Conservation (phyloP, 1,140 invertebrate species). For the Holotrichia oblita region DNA sequence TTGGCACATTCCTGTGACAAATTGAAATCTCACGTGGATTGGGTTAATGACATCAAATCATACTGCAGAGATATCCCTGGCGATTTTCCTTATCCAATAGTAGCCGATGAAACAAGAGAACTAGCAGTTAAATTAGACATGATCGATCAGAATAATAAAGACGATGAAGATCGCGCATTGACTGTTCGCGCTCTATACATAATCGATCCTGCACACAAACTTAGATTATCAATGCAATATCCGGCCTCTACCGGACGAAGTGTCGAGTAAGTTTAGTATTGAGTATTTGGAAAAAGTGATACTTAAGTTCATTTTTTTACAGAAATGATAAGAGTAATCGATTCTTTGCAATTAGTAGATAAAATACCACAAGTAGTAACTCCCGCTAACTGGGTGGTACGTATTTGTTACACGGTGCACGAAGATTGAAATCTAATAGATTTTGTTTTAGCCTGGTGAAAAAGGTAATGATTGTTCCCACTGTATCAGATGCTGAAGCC, state of each 20-base stretch:
- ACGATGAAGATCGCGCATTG: constrained; percentile 75
- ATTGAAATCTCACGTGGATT: constrained; percentile 79
- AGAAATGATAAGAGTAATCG: constrained; percentile 90
- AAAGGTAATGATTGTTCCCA: constrained; percentile 87
- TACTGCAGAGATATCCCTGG: constrained; percentile 75
- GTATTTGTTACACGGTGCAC: not conserved
- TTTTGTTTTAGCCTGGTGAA: constrained; percentile 72
- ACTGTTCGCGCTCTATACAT: constrained; percentile 89
- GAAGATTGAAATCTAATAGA: not conserved
- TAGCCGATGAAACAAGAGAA: constrained; percentile 81
- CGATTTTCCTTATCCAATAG: constrained; percentile 87
- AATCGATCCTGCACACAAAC: constrained; percentile 85
- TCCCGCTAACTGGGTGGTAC: constrained; percentile 87
- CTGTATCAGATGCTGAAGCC: constrained; percentile 75
- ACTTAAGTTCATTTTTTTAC: constrained; percentile 57
- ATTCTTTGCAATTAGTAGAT: constrained; percentile 86
- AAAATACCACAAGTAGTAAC: constrained; percentile 78
- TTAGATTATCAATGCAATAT: constrained; percentile 89
- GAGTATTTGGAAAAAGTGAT: not conserved
- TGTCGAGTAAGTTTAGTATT: constrained; percentile 77
- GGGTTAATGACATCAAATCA: constrained; percentile 85
- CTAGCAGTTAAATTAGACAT: constrained; percentile 85
- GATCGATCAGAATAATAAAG: constrained; percentile 84
- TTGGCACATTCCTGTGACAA: constrained; percentile 89
- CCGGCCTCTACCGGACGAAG: constrained; percentile 93